These are phyloP conservation scores for Acleris cristana DNA, from an alignment of 2,888 invertebrate genomes.

Conservation along the genomic window DNA sequence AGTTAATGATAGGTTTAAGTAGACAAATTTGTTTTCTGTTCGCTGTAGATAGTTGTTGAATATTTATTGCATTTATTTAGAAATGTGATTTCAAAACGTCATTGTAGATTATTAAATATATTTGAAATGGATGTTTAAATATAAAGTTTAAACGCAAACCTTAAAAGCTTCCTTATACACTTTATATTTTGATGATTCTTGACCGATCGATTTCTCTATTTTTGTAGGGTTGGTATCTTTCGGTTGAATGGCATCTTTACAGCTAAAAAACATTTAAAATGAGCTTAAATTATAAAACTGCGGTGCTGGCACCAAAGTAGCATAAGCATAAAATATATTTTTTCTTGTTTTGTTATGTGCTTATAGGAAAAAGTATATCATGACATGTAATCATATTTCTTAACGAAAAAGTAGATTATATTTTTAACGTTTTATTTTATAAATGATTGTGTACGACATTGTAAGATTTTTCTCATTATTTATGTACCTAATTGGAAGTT, in stretches of 20 bases:
- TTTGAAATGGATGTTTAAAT: not conserved
- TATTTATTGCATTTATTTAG: slow-evolving; percentile 59
- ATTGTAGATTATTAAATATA: not conserved
- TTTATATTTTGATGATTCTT: slow-evolving; percentile 5
- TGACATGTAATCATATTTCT: slow-evolving; percentile 32
- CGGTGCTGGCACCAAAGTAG: slow-evolving; percentile 57
- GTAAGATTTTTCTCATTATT: not conserved
- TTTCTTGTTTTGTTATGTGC: slow-evolving; percentile 37
- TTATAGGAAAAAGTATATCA: slow-evolving; percentile 28
- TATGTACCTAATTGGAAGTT: slow-evolving; percentile 2
- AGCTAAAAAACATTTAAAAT: not conserved
- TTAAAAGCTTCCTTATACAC: not conserved
- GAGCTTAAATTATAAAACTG: slow-evolving; percentile 25
- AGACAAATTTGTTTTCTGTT: slow-evolving; percentile 58
- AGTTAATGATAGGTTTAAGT: slow-evolving; percentile 67
- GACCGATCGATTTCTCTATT: not conserved
- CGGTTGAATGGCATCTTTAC: not conserved
- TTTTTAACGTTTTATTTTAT: slow-evolving; percentile 18
- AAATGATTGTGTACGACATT: slow-evolving; percentile 3
- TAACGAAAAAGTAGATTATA: slow-evolving; percentile 16
- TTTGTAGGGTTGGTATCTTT: slow-evolving; percentile 1
- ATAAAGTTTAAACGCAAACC: not conserved
- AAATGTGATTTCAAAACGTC: slow-evolving; percentile 54
- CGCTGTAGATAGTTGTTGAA: slow-evolving; percentile 41
- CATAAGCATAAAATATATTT: slow-evolving; percentile 43